A percentile compares a stretch with the other conserved stretches of the same genome.
Conservation (phyloP, 2,113 vertebrate species). For the Phodopus roborovskii region DNA sequence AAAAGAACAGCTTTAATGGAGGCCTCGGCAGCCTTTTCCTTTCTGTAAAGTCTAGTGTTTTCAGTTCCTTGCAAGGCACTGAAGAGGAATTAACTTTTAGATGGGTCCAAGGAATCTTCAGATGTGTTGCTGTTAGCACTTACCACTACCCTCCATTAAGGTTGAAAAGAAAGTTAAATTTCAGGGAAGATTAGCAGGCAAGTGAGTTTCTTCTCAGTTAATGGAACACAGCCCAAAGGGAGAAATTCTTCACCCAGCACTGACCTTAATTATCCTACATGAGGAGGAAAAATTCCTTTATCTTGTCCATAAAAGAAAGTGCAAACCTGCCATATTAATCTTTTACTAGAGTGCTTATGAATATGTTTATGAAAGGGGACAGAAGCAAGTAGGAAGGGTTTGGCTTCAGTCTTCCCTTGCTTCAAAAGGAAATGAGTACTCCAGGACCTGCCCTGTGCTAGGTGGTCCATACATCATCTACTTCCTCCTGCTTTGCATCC, state of each 20-base stretch:
- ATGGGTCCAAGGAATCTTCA: conserved; percentile 45
- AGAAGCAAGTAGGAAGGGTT: background rate
- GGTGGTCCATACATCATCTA: background rate
- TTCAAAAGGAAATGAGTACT: conserved; percentile 3
- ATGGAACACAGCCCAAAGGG: background rate
- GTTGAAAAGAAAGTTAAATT: conserved; percentile 71
- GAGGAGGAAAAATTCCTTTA: conserved; percentile 7
- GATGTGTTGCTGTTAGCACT: conserved; percentile 62
- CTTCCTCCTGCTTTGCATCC: conserved; percentile 38
- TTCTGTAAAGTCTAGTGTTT: conserved; percentile 43
- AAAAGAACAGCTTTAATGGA: conserved; percentile 73
- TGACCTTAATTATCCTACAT: conserved; percentile 62
- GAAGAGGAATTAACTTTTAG: conserved; percentile 65
- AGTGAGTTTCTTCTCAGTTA: conserved; percentile 66
- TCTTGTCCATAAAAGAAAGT: conserved; percentile 45
- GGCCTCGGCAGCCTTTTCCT: background rate
- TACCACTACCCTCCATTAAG: background rate
- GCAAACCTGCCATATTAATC: conserved; percentile 49
- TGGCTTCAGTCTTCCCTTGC: background rate
- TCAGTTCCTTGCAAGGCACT: conserved; percentile 46
- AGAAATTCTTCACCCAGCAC: conserved; percentile 30
- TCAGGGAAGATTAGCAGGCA: conserved; percentile 59
- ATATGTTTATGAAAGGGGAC: conserved; percentile 13
- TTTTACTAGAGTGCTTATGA: conserved; percentile 40
- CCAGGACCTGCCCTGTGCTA: background rate